Conservation (phyloP, 2,888 invertebrate genomes). For the Psococerastis gibbosa region DNA sequence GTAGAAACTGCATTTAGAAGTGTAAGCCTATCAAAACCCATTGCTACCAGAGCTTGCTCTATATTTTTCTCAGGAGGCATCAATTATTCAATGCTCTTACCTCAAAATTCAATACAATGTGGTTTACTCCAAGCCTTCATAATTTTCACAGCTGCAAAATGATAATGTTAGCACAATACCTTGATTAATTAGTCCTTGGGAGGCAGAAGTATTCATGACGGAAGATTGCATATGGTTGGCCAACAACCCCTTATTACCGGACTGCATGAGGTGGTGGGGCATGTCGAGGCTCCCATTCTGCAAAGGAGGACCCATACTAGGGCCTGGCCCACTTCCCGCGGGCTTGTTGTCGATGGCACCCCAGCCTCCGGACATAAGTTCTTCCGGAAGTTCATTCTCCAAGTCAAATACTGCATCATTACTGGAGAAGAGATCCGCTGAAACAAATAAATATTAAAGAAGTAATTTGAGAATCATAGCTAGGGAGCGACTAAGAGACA, state of each 20-base stretch:
- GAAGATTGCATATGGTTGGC: constrained; percentile 7
- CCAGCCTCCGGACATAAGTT: constrained; percentile 64
- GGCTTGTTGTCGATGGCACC: constrained; percentile 42
- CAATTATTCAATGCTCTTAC: too few relatives aligned
- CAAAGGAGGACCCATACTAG: constrained; percentile 45
- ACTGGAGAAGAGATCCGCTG: constrained; percentile 59
- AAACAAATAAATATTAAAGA: too few relatives aligned
- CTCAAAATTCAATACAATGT: too few relatives aligned
- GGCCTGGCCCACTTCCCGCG: constrained; percentile 53
- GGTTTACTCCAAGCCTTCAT: too few relatives aligned
- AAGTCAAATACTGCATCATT: constrained; percentile 74
- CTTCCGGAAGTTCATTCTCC: constrained; percentile 83
- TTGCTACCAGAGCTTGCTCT: too few relatives aligned
- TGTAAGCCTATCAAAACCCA: too few relatives aligned
- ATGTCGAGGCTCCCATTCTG: constrained; percentile 29
- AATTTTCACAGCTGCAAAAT: constrained; percentile 7
- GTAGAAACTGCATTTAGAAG: too few relatives aligned
- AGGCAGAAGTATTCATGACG: constrained; percentile 1
- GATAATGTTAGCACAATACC: not conserved
- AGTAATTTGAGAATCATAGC: too few relatives aligned
- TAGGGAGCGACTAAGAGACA: too few relatives aligned
- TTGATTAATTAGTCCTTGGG: constrained; percentile 7
- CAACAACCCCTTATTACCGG: constrained; percentile 23
- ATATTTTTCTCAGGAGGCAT: too few relatives aligned
- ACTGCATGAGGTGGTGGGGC: constrained; percentile 44